phyloP scores from a whole-genome alignment of 2,888 invertebrate species.

The Eulithis testata region DNA sequence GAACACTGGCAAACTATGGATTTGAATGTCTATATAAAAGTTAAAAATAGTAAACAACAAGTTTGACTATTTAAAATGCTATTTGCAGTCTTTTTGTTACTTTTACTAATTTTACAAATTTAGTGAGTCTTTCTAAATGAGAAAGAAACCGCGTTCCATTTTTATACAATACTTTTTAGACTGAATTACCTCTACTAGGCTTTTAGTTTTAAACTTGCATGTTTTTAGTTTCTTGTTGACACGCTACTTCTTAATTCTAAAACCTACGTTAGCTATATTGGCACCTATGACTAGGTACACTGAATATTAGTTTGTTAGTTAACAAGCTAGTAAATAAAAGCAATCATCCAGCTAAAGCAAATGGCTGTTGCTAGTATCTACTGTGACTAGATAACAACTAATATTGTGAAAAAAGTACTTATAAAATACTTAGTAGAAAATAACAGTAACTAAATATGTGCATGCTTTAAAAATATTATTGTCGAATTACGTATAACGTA shows the following conservation, averaged over 20 bases:
- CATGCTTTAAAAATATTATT: background rate
- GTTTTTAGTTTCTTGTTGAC: no score
- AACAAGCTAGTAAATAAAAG: conserved; percentile 21
- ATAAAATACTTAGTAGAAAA: background rate
- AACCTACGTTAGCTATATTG: background rate
- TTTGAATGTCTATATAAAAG: background rate
- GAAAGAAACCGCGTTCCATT: background rate
- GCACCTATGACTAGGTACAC: conserved; percentile 28
- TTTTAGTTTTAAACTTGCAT: no score
- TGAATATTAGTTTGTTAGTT: conserved; percentile 28
- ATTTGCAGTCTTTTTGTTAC: conserved; percentile 5
- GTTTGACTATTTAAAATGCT: background rate
- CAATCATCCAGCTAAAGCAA: conserved; percentile 29
- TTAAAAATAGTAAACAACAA: background rate
- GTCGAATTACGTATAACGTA: conserved; percentile 5
- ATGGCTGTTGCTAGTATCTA: conserved; percentile 41
- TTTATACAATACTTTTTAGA: no score
- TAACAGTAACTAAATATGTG: background rate
- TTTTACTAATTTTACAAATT: background rate
- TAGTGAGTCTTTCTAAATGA: background rate
- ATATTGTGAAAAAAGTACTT: conserved; percentile 7
- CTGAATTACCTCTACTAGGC: no score
- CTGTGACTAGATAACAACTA: conserved; percentile 51
- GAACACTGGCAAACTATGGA: no score
- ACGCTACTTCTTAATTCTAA: no score